Conservation (phyloP, 1,140 invertebrate species). For the Euura lappo region DNA sequence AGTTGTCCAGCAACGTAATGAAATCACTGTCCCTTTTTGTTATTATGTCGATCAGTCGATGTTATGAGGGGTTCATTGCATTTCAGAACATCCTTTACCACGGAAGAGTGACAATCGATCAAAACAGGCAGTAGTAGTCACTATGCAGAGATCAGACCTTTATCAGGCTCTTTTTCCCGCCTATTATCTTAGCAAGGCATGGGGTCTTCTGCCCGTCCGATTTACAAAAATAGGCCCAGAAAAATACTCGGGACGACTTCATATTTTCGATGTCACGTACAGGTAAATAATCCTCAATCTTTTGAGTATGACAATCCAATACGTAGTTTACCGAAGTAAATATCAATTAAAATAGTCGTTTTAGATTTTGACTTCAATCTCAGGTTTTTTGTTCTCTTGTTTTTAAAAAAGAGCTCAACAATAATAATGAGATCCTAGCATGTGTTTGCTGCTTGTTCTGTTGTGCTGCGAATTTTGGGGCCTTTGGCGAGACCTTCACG, state of each 20-base stretch:
- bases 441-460: constrained; percentile 32
- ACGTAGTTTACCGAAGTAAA: not conserved
- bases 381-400: no score
- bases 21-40: no score
- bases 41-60: no score
- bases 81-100: not conserved
- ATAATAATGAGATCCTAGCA: constrained; percentile 18
- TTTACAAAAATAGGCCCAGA: constrained; percentile 29
- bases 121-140: not conserved
- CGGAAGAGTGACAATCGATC: not conserved
- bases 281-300: constrained; percentile 32
- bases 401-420: no score
- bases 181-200: constrained; percentile 46
- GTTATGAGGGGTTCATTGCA: not conserved
- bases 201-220: constrained; percentile 44
- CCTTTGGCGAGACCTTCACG: constrained; percentile 48
- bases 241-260: constrained; percentile 33
- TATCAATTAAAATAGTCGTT: no score
- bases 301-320: not conserved
- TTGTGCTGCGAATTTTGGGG: constrained; percentile 44
- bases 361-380: no score
- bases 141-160: constrained; percentile 36
- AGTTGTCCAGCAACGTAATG: no score
- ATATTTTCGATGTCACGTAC: constrained; percentile 36
- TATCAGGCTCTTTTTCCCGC: constrained; percentile 44